Conservation (phyloP, 2,888 invertebrate species). For the Enchytraeus crypticus region DNA sequence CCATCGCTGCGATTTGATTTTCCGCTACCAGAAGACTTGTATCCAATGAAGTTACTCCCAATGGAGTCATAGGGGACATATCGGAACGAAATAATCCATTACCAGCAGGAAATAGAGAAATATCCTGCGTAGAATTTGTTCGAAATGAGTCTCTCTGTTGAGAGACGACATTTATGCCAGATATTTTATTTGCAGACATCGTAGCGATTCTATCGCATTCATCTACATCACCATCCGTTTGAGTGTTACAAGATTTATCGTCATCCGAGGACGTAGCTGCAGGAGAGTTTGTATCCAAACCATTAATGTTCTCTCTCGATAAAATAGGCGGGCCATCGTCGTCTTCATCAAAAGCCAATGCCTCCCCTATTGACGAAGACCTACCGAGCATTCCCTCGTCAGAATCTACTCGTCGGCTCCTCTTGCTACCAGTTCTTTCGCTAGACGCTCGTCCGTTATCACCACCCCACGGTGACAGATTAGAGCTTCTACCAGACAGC, state of each 20-base stretch:
- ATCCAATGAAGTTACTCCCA: background rate
- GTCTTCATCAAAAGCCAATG: background rate
- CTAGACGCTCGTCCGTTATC: too few species aligned
- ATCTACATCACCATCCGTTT: background rate
- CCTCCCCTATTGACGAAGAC: too few species aligned
- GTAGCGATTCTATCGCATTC: background rate
- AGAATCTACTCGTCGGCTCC: too few species aligned
- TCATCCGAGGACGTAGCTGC: background rate
- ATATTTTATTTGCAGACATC: too few species aligned
- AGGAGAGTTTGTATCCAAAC: background rate
- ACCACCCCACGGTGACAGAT: too few species aligned
- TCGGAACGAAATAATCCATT: background rate
- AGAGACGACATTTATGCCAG: too few species aligned
- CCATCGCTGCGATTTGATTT: background rate
- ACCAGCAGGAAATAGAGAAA: background rate
- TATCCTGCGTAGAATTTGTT: background rate
- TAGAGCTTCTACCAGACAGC: too few species aligned
- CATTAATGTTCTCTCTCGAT: background rate
- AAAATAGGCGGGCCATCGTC: background rate
- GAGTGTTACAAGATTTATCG: background rate
- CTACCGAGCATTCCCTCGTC: too few species aligned
- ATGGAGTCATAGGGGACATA: background rate
- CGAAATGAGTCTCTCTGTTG: background rate
- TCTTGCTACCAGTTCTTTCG: too few species aligned
- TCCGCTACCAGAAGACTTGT: background rate